A percentile compares a stretch with the other conserved stretches of the same genome.
Evolutionary conservation across 2,113 vertebrate genomes (phyloP).

Genomic region (Sylvilagus bachmani): DNA sequence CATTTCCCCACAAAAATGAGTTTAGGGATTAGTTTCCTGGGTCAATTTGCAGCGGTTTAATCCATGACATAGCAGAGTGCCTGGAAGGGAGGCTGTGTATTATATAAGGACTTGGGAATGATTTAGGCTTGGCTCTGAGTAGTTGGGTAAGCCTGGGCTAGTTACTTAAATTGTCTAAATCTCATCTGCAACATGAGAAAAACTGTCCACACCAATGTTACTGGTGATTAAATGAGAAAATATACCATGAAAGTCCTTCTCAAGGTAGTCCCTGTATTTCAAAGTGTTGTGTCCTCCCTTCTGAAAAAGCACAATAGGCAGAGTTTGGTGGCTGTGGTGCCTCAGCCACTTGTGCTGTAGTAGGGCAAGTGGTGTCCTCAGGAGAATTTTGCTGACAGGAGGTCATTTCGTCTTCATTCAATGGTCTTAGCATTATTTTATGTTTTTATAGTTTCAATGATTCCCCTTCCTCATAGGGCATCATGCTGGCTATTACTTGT

Average conservation of each 20-base stretch:
- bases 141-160: neutral
- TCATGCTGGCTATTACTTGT: neutral
- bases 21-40: neutral
- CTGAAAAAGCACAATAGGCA: constrained; percentile 10
- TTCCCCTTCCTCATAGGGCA: constrained; percentile 21
- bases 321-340: neutral
- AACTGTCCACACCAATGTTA: neutral
- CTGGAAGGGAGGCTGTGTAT: neutral
- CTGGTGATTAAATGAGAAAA: neutral
- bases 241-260: constrained; percentile 29
- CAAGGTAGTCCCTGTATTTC: neutral
- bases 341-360: neutral
- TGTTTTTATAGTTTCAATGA: constrained; percentile 37
- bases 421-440: constrained; percentile 24
- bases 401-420: constrained; percentile 24
- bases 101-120: neutral
- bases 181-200: neutral
- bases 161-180: constrained; percentile 24
- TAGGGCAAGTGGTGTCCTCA: neutral
- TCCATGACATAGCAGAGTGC: neutral
- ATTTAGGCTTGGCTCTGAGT: constrained; percentile 2
- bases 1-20: neutral
- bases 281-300: neutral
- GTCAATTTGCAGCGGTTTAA: neutral
- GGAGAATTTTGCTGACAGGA: constrained; percentile 13